Evolutionary conservation across 2,888 invertebrate species (phyloP).

Genomic region (Patella depressa): DNA sequence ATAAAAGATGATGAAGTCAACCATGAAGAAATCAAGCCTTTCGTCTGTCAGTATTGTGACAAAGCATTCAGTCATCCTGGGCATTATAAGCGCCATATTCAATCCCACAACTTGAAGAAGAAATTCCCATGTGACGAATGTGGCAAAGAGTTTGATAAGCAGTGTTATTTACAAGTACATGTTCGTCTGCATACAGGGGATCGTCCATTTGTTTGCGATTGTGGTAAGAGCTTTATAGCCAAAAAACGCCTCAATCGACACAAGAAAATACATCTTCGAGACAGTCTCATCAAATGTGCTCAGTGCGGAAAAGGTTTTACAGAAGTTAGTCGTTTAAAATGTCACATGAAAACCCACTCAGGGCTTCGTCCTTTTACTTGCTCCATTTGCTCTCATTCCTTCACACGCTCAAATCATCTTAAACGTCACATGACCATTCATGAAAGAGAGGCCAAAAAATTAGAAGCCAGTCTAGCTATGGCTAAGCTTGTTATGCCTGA

Average conservation of each 20-base stretch:
- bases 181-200: background rate
- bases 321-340: background rate
- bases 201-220: slow-evolving; percentile 1
- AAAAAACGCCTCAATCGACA: slow-evolving; percentile 2
- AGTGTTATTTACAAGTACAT: background rate
- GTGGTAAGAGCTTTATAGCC: background rate
- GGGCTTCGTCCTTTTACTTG: slow-evolving; percentile 6
- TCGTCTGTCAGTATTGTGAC: slow-evolving; percentile 1
- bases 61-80: background rate
- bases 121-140: slow-evolving; percentile 2
- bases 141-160: background rate
- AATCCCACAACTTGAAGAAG: background rate
- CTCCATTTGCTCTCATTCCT: background rate
- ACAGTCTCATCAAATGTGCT: background rate
- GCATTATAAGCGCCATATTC: background rate
- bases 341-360: slow-evolving; percentile 7
- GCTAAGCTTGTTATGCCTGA: too few relatives aligned
- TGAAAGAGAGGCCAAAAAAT: background rate
- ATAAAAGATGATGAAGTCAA: background rate
- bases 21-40: background rate
- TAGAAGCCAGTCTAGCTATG: too few relatives aligned
- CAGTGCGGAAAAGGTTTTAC: background rate
- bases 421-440: background rate
- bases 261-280: background rate
- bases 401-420: slow-evolving; percentile 6